Evolutionary conservation across 2,113 vertebrate genomes (phyloP).

Genomic region (Grantiella picta): DNA sequence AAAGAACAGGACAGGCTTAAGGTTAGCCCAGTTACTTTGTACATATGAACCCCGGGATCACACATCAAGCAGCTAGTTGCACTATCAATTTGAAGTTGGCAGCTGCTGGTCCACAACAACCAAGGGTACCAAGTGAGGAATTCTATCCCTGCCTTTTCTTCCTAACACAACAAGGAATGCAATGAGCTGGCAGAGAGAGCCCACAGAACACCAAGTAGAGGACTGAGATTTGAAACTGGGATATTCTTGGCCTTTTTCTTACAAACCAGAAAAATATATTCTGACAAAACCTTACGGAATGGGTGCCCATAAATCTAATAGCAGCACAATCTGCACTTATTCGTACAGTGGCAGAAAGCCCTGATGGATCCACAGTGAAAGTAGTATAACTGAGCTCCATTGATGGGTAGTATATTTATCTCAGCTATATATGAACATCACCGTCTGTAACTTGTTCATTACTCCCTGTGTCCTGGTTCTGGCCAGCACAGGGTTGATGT

Average conservation of each 20-base stretch:
- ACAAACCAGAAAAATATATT: not conserved
- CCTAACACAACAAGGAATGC: not conserved
- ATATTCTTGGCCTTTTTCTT: not conserved
- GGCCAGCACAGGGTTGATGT: not conserved
- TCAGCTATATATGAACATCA: not conserved
- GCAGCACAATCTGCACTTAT: not conserved
- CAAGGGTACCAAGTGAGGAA: not conserved
- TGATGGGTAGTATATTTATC: not conserved
- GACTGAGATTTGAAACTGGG: not conserved
- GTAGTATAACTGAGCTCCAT: accelerated
- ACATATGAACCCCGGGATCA: accelerated
- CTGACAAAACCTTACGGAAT: not conserved
- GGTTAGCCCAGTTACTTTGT: not conserved
- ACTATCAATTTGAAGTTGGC: not conserved
- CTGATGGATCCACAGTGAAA: not conserved
- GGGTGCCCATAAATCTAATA: not conserved
- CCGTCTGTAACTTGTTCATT: not conserved
- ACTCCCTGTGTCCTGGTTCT: not conserved
- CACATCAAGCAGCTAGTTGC: not conserved
- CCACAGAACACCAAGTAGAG: not conserved
- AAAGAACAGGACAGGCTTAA: not conserved
- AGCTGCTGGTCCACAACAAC: not conserved
- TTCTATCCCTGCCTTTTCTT: not conserved
- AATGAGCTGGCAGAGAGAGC: not conserved
- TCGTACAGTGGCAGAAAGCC: not conserved